These are phyloP conservation scores for Opisthograptis luteolata DNA, from an alignment of 2,888 invertebrate species.

Conservation along the genomic window DNA sequence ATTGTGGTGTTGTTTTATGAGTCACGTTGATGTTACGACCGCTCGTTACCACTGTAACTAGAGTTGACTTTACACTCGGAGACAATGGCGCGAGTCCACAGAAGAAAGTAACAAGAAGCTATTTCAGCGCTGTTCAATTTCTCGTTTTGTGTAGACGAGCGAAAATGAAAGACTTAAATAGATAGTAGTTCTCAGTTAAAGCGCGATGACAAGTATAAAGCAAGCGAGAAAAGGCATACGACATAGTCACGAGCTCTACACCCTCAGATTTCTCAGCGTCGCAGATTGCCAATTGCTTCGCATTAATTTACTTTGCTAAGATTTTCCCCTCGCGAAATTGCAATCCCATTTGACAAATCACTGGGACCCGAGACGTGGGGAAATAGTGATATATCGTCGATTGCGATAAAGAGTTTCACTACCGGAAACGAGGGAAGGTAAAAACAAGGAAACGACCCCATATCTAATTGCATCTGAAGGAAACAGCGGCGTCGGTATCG, in stretches of 20 bases:
- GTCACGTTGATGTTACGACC: conserved; percentile 46
- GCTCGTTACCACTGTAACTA: conserved; percentile 33
- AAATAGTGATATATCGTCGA: conserved; percentile 59
- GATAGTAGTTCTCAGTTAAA: conserved; percentile 15
- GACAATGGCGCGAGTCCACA: conserved; percentile 37
- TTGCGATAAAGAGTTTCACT: conserved; percentile 57
- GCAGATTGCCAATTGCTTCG: conserved; percentile 49
- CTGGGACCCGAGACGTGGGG: conserved; percentile 47
- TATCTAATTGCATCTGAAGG: conserved; percentile 64
- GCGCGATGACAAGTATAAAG: conserved; percentile 51
- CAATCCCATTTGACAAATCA: conserved; percentile 54
- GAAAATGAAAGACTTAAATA: conserved; percentile 46
- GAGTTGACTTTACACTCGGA: conserved; percentile 41
- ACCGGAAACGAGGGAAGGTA: conserved; percentile 54
- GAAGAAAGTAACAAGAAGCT: conserved; percentile 38
- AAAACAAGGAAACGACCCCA: conserved; percentile 61
- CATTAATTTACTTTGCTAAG: conserved; percentile 46
- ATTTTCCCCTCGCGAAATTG: conserved; percentile 49
- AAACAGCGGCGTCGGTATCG: conserved; percentile 50
- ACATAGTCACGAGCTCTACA: conserved; percentile 46
- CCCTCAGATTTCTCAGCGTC: conserved; percentile 44
- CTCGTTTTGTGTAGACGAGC: conserved; percentile 44
- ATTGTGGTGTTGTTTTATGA: conserved; percentile 55
- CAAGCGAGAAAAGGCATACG: conserved; percentile 43
- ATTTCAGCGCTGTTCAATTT: conserved; percentile 34